Evolutionary conservation across 2,888 invertebrate species (phyloP), one percentile per base, ranked within the genome.

Genomic region (Ophion ventricosus): DNA sequence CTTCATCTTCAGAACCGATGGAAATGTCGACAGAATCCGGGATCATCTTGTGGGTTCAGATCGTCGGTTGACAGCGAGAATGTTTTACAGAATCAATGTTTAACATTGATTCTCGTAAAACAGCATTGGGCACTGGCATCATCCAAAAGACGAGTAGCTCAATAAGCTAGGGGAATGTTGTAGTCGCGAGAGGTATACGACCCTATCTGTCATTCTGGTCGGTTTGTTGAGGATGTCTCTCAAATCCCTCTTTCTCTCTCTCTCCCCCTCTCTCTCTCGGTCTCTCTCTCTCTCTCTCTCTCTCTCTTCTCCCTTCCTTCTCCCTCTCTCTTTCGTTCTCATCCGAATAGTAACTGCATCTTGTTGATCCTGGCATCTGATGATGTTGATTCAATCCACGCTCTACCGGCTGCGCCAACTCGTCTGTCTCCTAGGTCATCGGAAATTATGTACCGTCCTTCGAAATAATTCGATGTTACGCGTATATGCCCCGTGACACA

Each of bases 331-430:
- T 29, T 54, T 35, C 64, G 20, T 64, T 35, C 35, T 35, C 35
- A 35, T 35, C 7, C 59, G 84, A 80, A 57, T 75, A 86, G 87
- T 87, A 88, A 88, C 88, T 84, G 87, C 85, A 88, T 89, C 87
- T 87, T 91, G 91, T 91, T 91, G 91, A 89, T 90, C 85, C 91
- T 91, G 91, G 91, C 91, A 90, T 86, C 87, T 87, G 76, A 74
- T 72, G 85, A 76, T 90, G 91, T 91, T 91, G 89, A 90, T 89
- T 86, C 87, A 91, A 89, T 86, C 78, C 87, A 83, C 88, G 88
- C 84, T 76, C 64, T 86, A 29, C 75, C 66, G 70, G 66, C 54
- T 29, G 23, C 49, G 25, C 79, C 35, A 43, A 56, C 26, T 73
- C 61, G 63, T 76, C 67, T 76, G 66, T 77, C 20, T 66, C 75